phyloP scores from a whole-genome alignment of 2,797 vertebrate genomes.

The Lithobates sylvaticus region DNA sequence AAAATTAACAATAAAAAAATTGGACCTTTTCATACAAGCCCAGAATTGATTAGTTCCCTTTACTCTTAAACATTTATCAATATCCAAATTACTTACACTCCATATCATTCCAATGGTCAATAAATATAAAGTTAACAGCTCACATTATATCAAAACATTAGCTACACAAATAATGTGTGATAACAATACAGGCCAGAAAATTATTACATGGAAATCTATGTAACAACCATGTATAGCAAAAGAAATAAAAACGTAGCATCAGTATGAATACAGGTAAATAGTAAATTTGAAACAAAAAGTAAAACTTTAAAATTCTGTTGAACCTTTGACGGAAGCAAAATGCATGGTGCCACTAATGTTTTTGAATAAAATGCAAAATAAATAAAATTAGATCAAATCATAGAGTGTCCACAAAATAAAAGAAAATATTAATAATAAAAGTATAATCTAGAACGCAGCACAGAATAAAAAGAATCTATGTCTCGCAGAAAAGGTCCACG shows the following conservation, averaged over 20 bases:
- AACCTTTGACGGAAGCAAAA: background rate
- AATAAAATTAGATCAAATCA: constrained; percentile 27
- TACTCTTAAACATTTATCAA: constrained; percentile 41
- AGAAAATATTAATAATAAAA: background rate
- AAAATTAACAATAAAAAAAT: constrained; percentile 25
- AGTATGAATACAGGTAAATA: constrained; percentile 17
- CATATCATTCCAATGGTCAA: constrained; percentile 59
- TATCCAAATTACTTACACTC: constrained; percentile 29
- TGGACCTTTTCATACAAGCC: constrained; percentile 25
- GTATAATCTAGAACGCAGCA: background rate
- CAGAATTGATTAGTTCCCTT: constrained; percentile 41
- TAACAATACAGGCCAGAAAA: background rate
- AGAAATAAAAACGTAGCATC: background rate
- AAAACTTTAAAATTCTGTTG: background rate
- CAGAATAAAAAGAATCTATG: background rate
- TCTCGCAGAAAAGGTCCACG: background rate
- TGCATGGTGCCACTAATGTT: background rate
- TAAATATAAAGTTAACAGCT: constrained; percentile 55
- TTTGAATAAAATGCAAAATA: constrained; percentile 3
- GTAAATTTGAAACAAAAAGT: background rate
- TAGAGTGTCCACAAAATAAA: background rate
- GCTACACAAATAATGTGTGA: constrained; percentile 31
- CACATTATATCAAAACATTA: constrained; percentile 36
- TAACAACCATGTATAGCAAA: constrained; percentile 35
- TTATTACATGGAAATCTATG: constrained; percentile 36